Base-by-base conservation (phyloP, 2,797 vertebrate species). In the Platyrinchus mystaceus region DNA sequence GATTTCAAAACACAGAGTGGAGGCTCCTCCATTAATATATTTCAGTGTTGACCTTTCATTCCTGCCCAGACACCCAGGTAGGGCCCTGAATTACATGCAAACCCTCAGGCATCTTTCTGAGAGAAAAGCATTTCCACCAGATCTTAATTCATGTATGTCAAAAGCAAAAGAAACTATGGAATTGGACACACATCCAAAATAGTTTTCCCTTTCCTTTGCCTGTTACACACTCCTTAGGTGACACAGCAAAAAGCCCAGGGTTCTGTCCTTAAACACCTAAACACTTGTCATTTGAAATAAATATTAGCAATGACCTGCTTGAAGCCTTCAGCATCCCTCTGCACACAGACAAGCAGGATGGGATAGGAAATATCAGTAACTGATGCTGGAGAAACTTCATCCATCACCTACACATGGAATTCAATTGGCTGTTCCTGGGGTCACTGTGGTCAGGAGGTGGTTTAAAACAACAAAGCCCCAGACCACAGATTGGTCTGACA, bases 371-470 rank as follows among this genome's bases (percentile, higher is more conserved):
- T 9, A 55, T 8, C 69, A 47, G 52, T 5, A 50, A 24, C 28
- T 12, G 7, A 12, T 5, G 43, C 50, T 24, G 21, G 34, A 15
- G 14, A 37, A 63, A 19, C 63, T 43, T 16, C 74, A 90, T 8
- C 52, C 46, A 60, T 7, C 59, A 12, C 52, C 39, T 55, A 3
- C 73, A 17, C 0, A 0, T 2, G 41, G 34, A 34, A 27, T 30
- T 24, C 27, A 46, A 2, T 0, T 2, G 41, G 4, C 20, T 36
- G 14, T 2, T 43, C 44, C 75, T 16, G 36, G 47, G 3, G 47
- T 7, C 17, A 2, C 66, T 69, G 20, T 16, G 24, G 5, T 49
- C 4, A 60, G 32, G 1, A 55, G 14, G 2, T 9, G 41, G 34
- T n/a, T 70, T 12, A 64, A 69, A 36, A 53, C 34, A 71, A 79